Conservation (phyloP, 2,888 invertebrate genomes). For the Bibio marci region DNA sequence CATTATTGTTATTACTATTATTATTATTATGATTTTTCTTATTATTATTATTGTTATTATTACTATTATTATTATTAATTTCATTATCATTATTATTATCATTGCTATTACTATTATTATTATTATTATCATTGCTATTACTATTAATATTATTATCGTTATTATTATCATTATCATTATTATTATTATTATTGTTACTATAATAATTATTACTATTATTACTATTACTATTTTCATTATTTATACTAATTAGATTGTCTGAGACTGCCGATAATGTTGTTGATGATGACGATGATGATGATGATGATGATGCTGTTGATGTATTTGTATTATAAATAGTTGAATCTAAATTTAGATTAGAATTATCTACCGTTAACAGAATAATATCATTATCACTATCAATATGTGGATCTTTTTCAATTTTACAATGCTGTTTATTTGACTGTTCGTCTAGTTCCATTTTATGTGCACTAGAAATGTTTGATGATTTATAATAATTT, state of each 20-base stretch:
- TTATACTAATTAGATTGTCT: too few species aligned
- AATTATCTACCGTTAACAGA: neutral
- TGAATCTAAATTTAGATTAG: neutral
- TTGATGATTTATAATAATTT: too few species aligned
- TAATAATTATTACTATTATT: too few species aligned
- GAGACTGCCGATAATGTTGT: neutral
- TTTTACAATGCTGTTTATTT: neutral
- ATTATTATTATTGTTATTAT: neutral
- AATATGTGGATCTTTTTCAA: too few species aligned
- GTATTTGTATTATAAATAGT: neutral
- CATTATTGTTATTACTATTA: neutral
- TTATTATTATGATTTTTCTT: neutral
- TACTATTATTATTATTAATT: neutral
- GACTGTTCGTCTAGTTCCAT: neutral
- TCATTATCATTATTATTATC: conserved; percentile 14
- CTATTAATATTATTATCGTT: neutral
- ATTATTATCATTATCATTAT: neutral
- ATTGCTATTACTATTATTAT: conserved; percentile 11
- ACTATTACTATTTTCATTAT: too few species aligned
- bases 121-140: neutral
- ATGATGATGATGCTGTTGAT: too few species aligned
- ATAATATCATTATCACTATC: neutral
- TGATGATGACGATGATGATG: neutral
- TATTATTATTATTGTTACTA: neutral
- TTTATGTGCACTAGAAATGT: too few species aligned